Conservation (phyloP, 92 coral and sea anemone species). For the Epizoanthus illoricatus region DNA sequence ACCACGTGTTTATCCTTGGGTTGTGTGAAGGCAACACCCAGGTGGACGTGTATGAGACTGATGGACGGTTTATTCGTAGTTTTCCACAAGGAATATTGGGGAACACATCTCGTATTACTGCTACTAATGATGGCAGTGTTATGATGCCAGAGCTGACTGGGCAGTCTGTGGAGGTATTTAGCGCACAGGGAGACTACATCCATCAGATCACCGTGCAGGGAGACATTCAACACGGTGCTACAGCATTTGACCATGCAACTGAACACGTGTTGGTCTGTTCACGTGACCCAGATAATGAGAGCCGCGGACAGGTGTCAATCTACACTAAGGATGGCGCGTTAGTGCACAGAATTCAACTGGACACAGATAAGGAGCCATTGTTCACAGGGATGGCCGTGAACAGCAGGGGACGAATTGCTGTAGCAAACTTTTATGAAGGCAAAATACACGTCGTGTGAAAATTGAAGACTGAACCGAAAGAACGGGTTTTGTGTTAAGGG, state of each 20-base stretch:
- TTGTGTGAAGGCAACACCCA: background rate
- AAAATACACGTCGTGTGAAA: constrained; percentile 18
- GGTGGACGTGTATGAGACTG: constrained; percentile 35
- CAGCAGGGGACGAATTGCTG: constrained; percentile 32
- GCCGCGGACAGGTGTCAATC: constrained; percentile 14
- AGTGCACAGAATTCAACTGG: background rate
- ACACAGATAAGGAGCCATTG: background rate
- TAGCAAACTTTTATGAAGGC: background rate
- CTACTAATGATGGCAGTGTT: constrained; percentile 33
- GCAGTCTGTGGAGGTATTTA: constrained; percentile 33
- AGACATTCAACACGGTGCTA: background rate
- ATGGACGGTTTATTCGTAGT: constrained; percentile 35
- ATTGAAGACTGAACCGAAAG: too few species aligned
- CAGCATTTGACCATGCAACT: constrained; percentile 33
- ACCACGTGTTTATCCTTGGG: constrained; percentile 27
- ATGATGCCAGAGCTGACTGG: constrained; percentile 10
- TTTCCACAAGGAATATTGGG: constrained; percentile 25
- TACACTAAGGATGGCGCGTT: constrained; percentile 37
- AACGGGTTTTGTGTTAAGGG: too few species aligned
- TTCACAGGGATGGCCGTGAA: constrained; percentile 12
- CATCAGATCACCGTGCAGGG: constrained; percentile 21
- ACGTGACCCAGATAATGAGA: too few species aligned
- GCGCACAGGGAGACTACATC: constrained; percentile 39
- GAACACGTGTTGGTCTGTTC: constrained; percentile 14
- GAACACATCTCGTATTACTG: constrained; percentile 6